These are phyloP conservation scores for Artemisiospiza belli DNA, from an alignment of 2,113 vertebrate genomes.

Conservation along the genomic window DNA sequence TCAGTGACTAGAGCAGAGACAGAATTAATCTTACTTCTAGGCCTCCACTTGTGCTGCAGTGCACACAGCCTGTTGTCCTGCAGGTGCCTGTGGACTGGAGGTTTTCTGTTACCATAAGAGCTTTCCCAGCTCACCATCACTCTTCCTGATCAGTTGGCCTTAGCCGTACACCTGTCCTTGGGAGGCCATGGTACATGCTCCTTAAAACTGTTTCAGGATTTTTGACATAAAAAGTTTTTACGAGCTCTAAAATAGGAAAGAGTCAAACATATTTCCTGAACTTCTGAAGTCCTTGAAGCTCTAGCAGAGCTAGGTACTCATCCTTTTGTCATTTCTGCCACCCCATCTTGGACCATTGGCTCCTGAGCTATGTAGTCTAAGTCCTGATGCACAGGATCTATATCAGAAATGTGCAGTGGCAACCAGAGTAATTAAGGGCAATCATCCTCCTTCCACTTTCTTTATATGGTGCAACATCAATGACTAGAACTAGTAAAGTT, in stretches of 20 bases:
- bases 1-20: background rate
- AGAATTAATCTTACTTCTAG: background rate
- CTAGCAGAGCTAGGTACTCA: background rate
- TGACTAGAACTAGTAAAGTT: background rate
- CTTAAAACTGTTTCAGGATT: background rate
- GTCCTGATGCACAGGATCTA: background rate
- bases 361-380: background rate
- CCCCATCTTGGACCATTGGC: background rate
- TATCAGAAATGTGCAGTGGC: background rate
- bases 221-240: background rate
- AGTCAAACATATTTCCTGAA: background rate
- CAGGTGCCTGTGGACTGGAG: background rate
- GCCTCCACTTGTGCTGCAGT: background rate
- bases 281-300: background rate
- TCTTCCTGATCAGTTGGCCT: background rate
- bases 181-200: background rate
- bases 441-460: background rate
- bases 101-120: background rate
- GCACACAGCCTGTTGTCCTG: background rate
- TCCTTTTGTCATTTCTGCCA: background rate
- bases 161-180: background rate
- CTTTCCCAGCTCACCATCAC: background rate
- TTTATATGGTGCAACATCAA: background rate
- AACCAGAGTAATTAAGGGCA: background rate
- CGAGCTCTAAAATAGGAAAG: background rate